Evolutionary conservation across 1,140 invertebrate genomes (phyloP), one percentile per base, ranked within the genome.

Genomic region (Zaprionus nigranus): DNA sequence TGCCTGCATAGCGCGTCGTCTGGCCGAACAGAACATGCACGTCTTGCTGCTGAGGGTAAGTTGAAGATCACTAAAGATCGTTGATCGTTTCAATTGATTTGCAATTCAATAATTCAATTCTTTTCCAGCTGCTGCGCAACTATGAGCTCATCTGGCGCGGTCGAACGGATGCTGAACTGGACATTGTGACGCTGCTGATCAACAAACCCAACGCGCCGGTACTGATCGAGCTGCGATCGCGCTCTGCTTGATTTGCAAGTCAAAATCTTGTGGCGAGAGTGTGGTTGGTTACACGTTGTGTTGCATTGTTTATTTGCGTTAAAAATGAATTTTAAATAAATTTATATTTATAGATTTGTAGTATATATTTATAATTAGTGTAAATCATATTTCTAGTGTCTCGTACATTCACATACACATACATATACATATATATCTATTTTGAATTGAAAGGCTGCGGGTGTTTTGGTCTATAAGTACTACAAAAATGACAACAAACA

Each of bases 1-100:
- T 68, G 95, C 96, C 11, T 99, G 98, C 80, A 97, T 98, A 56
- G 98, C 97, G 2, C 94, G 97, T 85, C 94, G 97, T 88, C 93
- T 99, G 54, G 97, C 98, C 7, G 97, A 98, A 87, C 97, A 98
- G 93, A 97, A 97, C 92, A 95, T 98, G 84, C 94, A 96, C 75
- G 94, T 97, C 17, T 94, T 97, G n/a, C 82, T 98, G 7, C 93
- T 98, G 38, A 95, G 95, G 92, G 97, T 97, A 95, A 93, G 93
- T 93, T 63, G n/a, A 36, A 20, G 30, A 22, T 30, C 30, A 11
- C 7, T 13, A 6, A 53, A 7, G 34, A 30, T 22, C 57, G 54
- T 15, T 34, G 40, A 71, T 38, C 4, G 9, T 15, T 43, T 24
- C 4, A 0, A 46, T 20, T 26, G 24, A 66, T 72, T 51, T 62